phyloP scores from a whole-genome alignment of 2,797 vertebrate species.

The Trichosurus vulpecula region DNA sequence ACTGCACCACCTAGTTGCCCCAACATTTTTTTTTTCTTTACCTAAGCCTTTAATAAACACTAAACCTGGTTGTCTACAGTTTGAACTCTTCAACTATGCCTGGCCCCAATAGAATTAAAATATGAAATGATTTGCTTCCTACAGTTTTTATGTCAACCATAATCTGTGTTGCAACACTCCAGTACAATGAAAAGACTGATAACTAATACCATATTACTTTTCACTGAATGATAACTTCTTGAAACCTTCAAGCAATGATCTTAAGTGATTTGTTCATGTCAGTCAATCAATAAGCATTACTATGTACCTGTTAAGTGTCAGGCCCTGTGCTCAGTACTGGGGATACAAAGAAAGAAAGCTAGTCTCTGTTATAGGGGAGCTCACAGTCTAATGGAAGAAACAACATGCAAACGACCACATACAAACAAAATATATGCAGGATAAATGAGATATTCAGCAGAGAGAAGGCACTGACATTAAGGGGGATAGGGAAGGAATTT shows the following conservation, averaged over 20 bases:
- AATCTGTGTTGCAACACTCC: not conserved
- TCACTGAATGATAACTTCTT: not conserved
- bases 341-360: not conserved
- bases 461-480: not conserved
- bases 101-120: not conserved
- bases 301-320: not conserved
- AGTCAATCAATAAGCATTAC: not conserved
- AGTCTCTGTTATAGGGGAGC: not conserved
- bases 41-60: not conserved
- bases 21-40: not conserved
- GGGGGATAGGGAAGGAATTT: not conserved
- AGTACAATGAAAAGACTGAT: not conserved
- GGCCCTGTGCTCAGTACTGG: not conserved
- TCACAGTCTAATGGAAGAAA: not conserved
- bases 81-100: not conserved
- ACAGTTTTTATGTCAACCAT: not conserved
- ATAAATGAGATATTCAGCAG: not conserved
- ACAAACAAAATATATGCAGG: not conserved
- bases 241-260: not conserved
- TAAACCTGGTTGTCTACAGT: not conserved
- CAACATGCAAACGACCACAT: not conserved
- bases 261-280: not conserved
- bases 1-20: too few relatives aligned
- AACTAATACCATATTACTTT: not conserved
- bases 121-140: not conserved